Conservation (phyloP, 2,888 invertebrate genomes). For the Crioceris asparagi region DNA sequence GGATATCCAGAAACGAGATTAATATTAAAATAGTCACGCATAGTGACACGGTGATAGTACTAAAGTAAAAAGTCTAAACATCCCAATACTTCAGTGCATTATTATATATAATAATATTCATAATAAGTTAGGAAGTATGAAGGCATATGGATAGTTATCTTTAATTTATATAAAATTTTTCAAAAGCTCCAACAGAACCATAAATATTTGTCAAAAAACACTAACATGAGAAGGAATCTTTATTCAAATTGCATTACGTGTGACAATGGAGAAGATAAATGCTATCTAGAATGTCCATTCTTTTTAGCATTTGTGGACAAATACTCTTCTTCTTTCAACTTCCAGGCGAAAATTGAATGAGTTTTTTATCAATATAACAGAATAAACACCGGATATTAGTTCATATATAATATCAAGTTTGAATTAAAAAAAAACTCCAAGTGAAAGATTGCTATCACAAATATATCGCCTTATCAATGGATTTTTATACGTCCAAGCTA, state of each 20-base stretch:
- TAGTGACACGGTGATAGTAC: constrained; percentile 38
- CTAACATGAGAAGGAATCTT: too few relatives aligned
- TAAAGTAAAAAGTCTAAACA: constrained; percentile 42
- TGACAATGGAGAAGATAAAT: too few relatives aligned
- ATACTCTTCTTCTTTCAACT: too few relatives aligned
- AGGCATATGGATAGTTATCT: constrained; percentile 42
- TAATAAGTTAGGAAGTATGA: constrained; percentile 41
- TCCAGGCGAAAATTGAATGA: too few relatives aligned
- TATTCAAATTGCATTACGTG: too few relatives aligned
- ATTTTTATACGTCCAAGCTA: constrained; percentile 27
- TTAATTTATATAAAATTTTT: constrained; percentile 37
- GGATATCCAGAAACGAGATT: constrained; percentile 33
- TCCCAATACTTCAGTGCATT: constrained; percentile 42
- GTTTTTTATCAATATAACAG: too few relatives aligned
- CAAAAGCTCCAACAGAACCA: too few relatives aligned
- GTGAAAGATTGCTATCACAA: constrained; percentile 36
- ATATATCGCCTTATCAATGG: constrained; percentile 28
- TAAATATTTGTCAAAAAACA: too few relatives aligned
- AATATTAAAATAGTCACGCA: constrained; percentile 37
- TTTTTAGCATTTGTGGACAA: too few relatives aligned
- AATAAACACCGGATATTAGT: too few relatives aligned
- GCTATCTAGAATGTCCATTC: too few relatives aligned
- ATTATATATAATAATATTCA: constrained; percentile 36
- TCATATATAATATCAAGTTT: constrained; percentile 28
- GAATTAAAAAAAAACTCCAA: constrained; percentile 33